phyloP scores from a whole-genome alignment of 2,113 vertebrate species.

The Cygnus atratus region DNA sequence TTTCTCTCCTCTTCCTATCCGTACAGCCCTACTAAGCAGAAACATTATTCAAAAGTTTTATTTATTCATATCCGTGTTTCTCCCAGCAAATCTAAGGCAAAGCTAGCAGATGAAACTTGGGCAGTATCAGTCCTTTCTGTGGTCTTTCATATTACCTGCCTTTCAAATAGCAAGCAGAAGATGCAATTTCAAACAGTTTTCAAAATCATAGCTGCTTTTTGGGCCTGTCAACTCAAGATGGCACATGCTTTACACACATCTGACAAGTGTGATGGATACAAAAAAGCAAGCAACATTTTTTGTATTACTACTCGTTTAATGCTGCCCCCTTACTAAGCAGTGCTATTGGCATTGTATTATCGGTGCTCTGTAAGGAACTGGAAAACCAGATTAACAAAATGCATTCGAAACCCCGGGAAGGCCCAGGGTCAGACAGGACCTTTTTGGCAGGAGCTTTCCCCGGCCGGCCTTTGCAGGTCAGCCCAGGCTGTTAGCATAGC shows the following conservation, averaged over 20 bases:
- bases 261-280: slow-evolving; percentile 66
- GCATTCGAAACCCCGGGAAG: neutral
- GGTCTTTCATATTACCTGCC: neutral
- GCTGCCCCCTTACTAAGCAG: neutral
- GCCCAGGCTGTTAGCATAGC: neutral
- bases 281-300: neutral
- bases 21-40: neutral
- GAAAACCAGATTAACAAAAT: neutral
- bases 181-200: neutral
- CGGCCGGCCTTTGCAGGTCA: neutral
- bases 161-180: neutral
- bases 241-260: slow-evolving; percentile 74
- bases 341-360: neutral
- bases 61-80: neutral
- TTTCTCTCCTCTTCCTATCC: neutral
- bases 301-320: neutral
- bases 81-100: neutral
- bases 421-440: neutral
- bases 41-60: neutral
- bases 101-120: neutral
- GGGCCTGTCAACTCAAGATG: slow-evolving; percentile 75
- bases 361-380: neutral
- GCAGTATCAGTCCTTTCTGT: neutral
- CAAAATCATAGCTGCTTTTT: slow-evolving; percentile 58
- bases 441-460: neutral